Base-by-base conservation (phyloP, 2,113 vertebrate genomes). In the Amblyornis subalaris region DNA sequence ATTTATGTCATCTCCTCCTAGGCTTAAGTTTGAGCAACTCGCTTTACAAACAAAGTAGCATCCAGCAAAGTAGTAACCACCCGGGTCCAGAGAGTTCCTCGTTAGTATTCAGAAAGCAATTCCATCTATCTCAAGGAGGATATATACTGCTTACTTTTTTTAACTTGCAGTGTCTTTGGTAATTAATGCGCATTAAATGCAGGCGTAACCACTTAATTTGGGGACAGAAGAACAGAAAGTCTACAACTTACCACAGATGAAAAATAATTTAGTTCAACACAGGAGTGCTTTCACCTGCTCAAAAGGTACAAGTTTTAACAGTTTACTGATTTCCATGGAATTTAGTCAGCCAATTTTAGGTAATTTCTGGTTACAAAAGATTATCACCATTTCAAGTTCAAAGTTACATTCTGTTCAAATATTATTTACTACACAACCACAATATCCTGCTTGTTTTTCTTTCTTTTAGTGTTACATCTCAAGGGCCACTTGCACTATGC, bases 141-240 rank as follows among this genome's bases (percentile, higher is more conserved):
- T 95, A 97, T 97, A 96, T 47, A 91, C 60, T 92, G 75, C 90
- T 97, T 94, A 91, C 70, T 83, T 91, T 85, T 61, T 75, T 42
- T 2, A 91, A 88, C 89, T 96, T 95, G 80, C 93, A 88, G 80
- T 92, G 82, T 78, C 91, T 79, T 90, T 73, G 76, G 84, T 94
- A 96, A 97, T 96, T 96, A 97, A 95, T 18, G 3, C 23, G 57
- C 78, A 93, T 94, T 93, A 96, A 96, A 94, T 71, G 36, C 28
- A 47, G 51, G 40, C 47, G 55, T 26, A 53, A 47, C 19, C 31
- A 79, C 47, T 77, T 81, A 45, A 50, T 69, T 23, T 78, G 19
- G 65, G 75, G 72, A 92, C 64, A 71, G 62, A 58, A 94, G 69
- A 90, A 89, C 22, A 51, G 33, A 54, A 48, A 36, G 66, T 85